Evolutionary conservation across 1,140 invertebrate genomes (phyloP).

Genomic region (Musca domestica): DNA sequence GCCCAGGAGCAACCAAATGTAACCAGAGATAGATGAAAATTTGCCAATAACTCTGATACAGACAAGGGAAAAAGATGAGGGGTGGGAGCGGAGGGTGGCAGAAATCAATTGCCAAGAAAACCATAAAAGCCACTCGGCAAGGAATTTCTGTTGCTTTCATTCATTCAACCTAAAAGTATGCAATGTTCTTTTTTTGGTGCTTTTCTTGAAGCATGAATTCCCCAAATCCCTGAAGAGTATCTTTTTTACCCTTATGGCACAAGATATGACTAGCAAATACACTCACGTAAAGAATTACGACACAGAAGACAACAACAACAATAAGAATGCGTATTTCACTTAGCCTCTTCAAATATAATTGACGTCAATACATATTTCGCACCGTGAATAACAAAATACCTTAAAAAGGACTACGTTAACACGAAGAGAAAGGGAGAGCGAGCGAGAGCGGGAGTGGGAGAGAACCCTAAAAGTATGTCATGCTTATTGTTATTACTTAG

Average conservation of each 20-base stretch:
- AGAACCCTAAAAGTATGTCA: neutral
- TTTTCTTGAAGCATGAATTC: constrained; percentile 33
- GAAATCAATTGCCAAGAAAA: constrained; percentile 18
- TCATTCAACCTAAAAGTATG: constrained; percentile 23
- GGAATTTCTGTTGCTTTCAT: neutral
- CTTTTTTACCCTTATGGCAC: constrained; percentile 27
- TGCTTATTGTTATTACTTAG: neutral
- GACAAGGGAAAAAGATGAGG: neutral
- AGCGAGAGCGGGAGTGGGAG: no score
- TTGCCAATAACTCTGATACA: no score
- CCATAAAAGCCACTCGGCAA: constrained; percentile 12
- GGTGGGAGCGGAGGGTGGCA: neutral
- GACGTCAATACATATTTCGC: constrained; percentile 54
- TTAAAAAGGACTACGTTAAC: neutral
- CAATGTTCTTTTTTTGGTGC: constrained; percentile 3
- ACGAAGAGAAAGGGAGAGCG: no score
- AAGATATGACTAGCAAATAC: neutral
- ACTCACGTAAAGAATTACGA: constrained; percentile 1
- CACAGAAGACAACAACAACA: neutral
- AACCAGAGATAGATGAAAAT: no score
- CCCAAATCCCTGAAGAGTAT: constrained; percentile 54
- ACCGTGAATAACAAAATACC: constrained; percentile 47
- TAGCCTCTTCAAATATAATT: constrained; percentile 40
- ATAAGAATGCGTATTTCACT: no score
- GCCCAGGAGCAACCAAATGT: no score